phyloP scores from a whole-genome alignment of 1,140 invertebrate species.

The Drosophila guanche region DNA sequence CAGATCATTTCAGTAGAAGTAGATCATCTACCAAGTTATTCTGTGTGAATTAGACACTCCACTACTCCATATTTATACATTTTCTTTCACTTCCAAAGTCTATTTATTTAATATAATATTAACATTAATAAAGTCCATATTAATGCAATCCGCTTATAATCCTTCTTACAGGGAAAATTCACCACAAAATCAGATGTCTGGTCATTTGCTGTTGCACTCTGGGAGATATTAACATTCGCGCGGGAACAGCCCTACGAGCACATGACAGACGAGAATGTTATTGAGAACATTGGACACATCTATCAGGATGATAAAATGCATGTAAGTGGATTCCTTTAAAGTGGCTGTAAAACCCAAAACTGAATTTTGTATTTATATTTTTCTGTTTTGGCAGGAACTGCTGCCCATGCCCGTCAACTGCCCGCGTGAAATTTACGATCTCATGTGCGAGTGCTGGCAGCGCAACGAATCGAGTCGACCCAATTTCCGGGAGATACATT shows the following conservation, averaged over 20 bases:
- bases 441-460: slow-evolving; percentile 98
- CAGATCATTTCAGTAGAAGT: too few relatives aligned
- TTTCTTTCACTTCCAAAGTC: too few relatives aligned
- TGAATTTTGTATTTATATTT: not conserved
- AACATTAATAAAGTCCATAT: too few relatives aligned
- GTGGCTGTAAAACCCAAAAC: not conserved
- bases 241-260: slow-evolving; percentile 92
- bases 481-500: slow-evolving; percentile 94
- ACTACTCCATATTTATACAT: too few relatives aligned
- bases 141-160: not conserved
- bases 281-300: slow-evolving; percentile 90
- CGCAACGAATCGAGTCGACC: slow-evolving; percentile 92
- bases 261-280: slow-evolving; percentile 90
- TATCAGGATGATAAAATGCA: slow-evolving; percentile 87
- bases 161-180: slow-evolving; percentile 88
- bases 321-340: slow-evolving; percentile 59
- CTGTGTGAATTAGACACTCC: too few relatives aligned
- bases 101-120: too few relatives aligned
- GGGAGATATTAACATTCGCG: slow-evolving; percentile 95
- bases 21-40: too few relatives aligned
- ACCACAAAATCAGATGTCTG: slow-evolving; percentile 94
- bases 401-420: slow-evolving; percentile 92
- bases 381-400: slow-evolving; percentile 84
- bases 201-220: slow-evolving; percentile 94
- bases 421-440: slow-evolving; percentile 94